These are phyloP conservation scores for Helogale parvula DNA, from an alignment of 2,113 vertebrate species.

Conservation along the genomic window DNA sequence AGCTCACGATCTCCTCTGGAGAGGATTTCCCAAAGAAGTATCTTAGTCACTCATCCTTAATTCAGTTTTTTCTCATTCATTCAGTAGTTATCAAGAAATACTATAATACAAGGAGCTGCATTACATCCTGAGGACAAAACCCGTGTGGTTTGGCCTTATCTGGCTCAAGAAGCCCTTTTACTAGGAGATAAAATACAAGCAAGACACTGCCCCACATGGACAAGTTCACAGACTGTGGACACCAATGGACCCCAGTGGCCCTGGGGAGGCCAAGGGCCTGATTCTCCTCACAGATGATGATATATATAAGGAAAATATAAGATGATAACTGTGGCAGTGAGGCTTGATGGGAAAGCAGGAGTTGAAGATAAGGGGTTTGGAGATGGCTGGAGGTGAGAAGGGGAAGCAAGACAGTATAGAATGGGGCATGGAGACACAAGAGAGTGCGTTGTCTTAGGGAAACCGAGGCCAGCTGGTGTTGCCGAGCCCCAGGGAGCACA, in stretches of 20 bases:
- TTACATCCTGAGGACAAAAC: neutral
- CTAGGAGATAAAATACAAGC: neutral
- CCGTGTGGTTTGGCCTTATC: neutral
- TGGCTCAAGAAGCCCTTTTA: neutral
- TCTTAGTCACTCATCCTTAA: neutral
- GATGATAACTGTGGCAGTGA: neutral
- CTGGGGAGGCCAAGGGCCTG: neutral
- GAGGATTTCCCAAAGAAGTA: neutral
- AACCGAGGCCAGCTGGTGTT: neutral
- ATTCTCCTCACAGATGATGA: neutral
- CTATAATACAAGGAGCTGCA: neutral
- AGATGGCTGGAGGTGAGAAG: neutral
- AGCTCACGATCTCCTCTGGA: neutral
- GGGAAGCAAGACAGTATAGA: neutral
- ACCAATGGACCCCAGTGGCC: neutral
- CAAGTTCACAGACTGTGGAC: rapidly evolving
- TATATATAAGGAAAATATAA: rapidly evolving
- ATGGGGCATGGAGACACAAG: neutral
- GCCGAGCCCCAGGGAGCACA: neutral
- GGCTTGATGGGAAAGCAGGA: neutral
- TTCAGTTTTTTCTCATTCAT: neutral
- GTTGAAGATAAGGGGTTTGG: neutral
- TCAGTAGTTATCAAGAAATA: neutral
- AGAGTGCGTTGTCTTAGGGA: neutral
- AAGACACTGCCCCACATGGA: too few relatives aligned